Percentiles rank a stretch among this genome's conserved stretches.
phyloP scores from a whole-genome alignment of 2,113 vertebrate genomes.

The Alligator sinensis region DNA sequence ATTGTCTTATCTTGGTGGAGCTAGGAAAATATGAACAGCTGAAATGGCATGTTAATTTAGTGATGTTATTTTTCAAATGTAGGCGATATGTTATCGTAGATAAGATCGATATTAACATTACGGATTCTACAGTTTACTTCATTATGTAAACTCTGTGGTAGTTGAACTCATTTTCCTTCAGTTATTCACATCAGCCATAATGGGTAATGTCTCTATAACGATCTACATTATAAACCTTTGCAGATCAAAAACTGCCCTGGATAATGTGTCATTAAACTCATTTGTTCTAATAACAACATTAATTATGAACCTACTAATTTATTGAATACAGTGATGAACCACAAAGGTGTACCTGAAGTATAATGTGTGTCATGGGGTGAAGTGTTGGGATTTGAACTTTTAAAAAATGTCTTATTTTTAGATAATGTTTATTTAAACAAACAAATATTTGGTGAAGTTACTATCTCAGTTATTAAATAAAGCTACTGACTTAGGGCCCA shows the following conservation, averaged over 20 bases:
- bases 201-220: conserved; percentile 57
- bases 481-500: not conserved
- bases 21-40: not conserved
- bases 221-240: conserved; percentile 59
- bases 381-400: not conserved
- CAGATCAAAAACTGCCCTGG: conserved; percentile 41
- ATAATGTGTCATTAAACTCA: conserved; percentile 49
- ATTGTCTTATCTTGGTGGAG: not conserved
- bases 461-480: not conserved
- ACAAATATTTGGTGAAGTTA: rapidly evolving
- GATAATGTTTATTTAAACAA: not conserved
- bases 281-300: conserved; percentile 70
- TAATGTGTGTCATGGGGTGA: not conserved
- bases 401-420: not conserved
- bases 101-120: conserved; percentile 64
- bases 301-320: conserved; percentile 38
- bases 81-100: conserved; percentile 46
- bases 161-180: conserved; percentile 66
- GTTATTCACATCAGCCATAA: conserved; percentile 63
- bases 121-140: conserved; percentile 68
- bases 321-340: not conserved
- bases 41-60: conserved; percentile 36
- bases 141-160: conserved; percentile 69
- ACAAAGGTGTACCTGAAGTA: not conserved
- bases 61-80: conserved; percentile 11